Percentiles rank a stretch among this genome's conserved stretches.
These are phyloP conservation scores for Myotis daubentonii DNA, from an alignment of 2,797 vertebrate genomes.

Conservation along the genomic window DNA sequence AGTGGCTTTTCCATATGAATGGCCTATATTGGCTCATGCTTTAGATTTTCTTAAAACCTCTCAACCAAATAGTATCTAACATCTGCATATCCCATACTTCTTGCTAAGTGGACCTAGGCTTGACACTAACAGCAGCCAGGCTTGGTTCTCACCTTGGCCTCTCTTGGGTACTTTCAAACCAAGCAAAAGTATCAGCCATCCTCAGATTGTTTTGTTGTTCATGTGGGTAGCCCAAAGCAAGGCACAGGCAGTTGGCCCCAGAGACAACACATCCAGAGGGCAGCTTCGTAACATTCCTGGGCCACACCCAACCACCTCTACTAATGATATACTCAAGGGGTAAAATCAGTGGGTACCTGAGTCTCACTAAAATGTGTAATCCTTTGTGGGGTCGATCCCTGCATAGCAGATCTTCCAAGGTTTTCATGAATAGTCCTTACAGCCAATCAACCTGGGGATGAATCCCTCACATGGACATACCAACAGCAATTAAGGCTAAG, in stretches of 20 bases:
- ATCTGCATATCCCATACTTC: background rate
- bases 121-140: background rate
- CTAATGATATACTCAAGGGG: background rate
- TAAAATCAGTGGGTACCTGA: too few species aligned
- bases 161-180: background rate
- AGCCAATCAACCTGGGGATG: background rate
- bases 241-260: background rate
- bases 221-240: background rate
- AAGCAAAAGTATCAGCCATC: background rate
- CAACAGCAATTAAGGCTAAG: background rate
- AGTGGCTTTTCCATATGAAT: background rate
- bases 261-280: background rate
- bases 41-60: background rate
- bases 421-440: background rate
- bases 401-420: background rate
- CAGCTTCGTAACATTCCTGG: background rate
- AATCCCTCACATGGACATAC: background rate
- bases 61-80: background rate
- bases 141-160: background rate
- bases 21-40: background rate
- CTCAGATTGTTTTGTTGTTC: background rate
- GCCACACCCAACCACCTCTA: background rate
- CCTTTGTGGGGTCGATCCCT: background rate
- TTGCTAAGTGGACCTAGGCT: background rate
- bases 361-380: background rate